Conservation (phyloP, 2,113 vertebrate genomes). For the Gopherus flavomarginatus region DNA sequence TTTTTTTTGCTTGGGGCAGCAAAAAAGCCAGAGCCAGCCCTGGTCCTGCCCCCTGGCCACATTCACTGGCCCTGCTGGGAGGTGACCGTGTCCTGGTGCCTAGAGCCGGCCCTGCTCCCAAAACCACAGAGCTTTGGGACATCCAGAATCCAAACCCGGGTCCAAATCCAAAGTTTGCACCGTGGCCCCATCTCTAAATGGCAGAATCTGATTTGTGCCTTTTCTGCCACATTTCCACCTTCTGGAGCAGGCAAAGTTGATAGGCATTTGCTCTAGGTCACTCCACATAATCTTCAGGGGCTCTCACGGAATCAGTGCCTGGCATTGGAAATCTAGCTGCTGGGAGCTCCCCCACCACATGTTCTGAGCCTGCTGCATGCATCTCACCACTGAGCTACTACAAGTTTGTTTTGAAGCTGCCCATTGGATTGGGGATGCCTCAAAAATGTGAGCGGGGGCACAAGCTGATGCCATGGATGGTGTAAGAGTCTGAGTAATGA, state of each 20-base stretch:
- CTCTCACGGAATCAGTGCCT: neutral
- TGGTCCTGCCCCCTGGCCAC: too few relatives aligned
- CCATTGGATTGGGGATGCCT: neutral
- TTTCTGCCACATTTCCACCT: neutral
- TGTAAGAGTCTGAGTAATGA: neutral
- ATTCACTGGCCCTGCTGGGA: too few relatives aligned
- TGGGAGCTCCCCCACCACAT: too few relatives aligned
- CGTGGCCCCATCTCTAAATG: rapidly evolving
- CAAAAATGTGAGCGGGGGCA: neutral
- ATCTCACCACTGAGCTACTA: neutral
- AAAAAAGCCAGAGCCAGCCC: too few relatives aligned
- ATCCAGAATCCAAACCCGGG: neutral
- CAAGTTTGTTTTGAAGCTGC: neutral
- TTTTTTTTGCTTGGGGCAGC: too few relatives aligned
- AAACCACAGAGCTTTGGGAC: neutral
- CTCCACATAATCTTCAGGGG: neutral
- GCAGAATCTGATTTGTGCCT: rapidly evolving
- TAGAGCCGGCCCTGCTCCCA: neutral
- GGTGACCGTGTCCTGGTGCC: too few relatives aligned
- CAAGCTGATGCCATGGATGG: neutral
- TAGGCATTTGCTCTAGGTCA: neutral
- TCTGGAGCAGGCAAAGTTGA: neutral
- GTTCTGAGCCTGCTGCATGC: too few relatives aligned
- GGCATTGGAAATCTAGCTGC: too few relatives aligned
- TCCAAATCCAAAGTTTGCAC: rapidly evolving